These are phyloP conservation scores for Nothoprocta perdicaria DNA, from an alignment of 2,113 vertebrate species.

Conservation along the genomic window DNA sequence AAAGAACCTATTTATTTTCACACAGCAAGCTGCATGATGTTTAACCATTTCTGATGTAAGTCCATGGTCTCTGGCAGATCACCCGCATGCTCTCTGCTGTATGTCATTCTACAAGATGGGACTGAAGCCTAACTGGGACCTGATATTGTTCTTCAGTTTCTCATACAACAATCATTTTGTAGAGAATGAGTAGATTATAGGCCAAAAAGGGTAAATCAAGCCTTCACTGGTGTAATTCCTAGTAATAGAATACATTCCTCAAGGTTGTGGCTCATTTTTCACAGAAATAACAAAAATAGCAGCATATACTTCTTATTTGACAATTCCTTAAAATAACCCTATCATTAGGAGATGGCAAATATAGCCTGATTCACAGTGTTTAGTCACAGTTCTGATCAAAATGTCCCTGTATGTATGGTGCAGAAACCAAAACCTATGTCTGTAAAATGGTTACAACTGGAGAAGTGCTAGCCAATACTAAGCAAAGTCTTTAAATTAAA, in stretches of 20 bases:
- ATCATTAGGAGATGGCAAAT: not conserved
- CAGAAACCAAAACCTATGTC: not conserved
- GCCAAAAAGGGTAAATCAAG: not conserved
- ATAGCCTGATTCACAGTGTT: not conserved
- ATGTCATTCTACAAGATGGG: not conserved
- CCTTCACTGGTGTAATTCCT: not conserved
- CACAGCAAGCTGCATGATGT: not conserved
- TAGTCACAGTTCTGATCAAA: slow-evolving; percentile 2
- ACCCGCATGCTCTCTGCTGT: not conserved
- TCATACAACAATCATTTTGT: not conserved
- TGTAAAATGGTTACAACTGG: not conserved
- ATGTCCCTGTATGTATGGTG: not conserved
- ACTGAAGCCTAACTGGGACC: not conserved
- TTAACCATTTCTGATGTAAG: not conserved
- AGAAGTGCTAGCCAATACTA: not conserved
- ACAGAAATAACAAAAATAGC: slow-evolving; percentile 16
- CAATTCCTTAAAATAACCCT: slow-evolving; percentile 35
- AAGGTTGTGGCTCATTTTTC: slow-evolving; percentile 30
- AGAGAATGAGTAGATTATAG: not conserved
- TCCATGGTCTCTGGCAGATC: not conserved
- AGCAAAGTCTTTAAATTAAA: not conserved
- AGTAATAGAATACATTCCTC: slow-evolving; percentile 21
- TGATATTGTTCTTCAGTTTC: slow-evolving; percentile 5
- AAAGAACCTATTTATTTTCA: not conserved
- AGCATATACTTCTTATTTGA: not conserved